These are phyloP conservation scores for Theristicus caerulescens DNA, from an alignment of 2,113 vertebrate genomes.

Conservation along the genomic window DNA sequence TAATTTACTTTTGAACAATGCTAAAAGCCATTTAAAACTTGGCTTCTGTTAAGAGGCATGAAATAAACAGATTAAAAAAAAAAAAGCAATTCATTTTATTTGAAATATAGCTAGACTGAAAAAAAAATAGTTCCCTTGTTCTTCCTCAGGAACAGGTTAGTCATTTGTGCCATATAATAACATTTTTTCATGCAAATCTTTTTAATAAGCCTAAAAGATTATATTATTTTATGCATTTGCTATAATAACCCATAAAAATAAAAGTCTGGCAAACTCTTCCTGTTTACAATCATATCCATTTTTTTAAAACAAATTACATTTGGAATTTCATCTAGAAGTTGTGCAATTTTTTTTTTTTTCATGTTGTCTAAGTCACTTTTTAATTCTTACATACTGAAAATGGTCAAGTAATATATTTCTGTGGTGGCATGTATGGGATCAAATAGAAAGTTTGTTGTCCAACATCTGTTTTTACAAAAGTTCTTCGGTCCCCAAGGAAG, in stretches of 20 bases:
- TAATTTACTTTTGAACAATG: background rate
- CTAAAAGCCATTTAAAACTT: background rate
- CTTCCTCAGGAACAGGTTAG: background rate
- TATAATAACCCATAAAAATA: background rate
- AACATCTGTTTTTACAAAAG: background rate
- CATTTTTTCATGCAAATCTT: background rate
- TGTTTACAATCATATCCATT: background rate
- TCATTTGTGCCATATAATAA: background rate
- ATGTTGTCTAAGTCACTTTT: background rate
- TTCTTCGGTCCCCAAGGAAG: background rate
- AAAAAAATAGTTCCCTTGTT: background rate
- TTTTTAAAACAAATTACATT: background rate
- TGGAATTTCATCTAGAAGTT: background rate
- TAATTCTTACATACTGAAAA: background rate
- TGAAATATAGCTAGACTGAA: background rate
- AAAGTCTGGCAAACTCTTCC: background rate
- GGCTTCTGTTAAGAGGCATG: background rate
- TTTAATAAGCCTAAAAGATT: background rate
- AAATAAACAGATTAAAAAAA: background rate
- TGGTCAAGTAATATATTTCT: background rate
- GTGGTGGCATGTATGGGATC: background rate
- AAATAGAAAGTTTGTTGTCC: background rate
- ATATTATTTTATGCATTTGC: background rate
- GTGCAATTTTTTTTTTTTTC: background rate
- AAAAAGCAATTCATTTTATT: background rate